Evolutionary conservation across 2,797 vertebrate genomes (phyloP), one percentile per base, ranked within the genome.

Genomic region (Lagocephalus sceleratus): DNA sequence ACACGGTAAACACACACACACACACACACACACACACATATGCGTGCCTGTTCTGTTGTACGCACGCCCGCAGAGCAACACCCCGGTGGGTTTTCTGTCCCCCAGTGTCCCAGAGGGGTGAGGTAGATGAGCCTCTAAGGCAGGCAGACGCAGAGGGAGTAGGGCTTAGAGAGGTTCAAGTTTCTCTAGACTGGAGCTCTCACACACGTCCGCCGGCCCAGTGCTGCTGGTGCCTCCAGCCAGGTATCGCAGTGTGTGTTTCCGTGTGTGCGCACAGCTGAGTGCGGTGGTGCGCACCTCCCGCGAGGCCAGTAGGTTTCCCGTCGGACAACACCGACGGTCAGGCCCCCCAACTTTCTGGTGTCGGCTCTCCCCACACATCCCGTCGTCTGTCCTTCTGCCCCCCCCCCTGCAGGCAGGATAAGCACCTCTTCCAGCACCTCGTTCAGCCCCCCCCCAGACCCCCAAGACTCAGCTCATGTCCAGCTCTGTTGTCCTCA

Each of bases 401-500:
- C 32, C 14, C 32, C 32, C 41, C 72, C n/a, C n/a, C n/a, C 63
- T 70, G 11, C 73, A 93, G 92, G 90, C 47, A 92, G 88, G 68
- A 90, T 93, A 54, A 91, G 67, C 71, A 92, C 92, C 26, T 83
- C 79, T 5, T 85, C 86, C 65, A 91, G 90, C 67, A 83, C 83
- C 67, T 73, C 90, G 73, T 90, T 93, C 76, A 88, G 90, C 53
- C 76, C 90, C 47, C 3, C 75, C 89, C 42, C 86, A 90, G 15
- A 90, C 86, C 56, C 90, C 92, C 53, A 95, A 91, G 85, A 87
- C 92, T 17, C 96, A 98, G 82, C 91, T 99, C 65, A 95, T 98
- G 93, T 98, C 95, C 72, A 96, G 96, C 85, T 97, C 94, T 20
- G 76, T 99, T 73, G 96, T 99, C 70, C 90, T 98, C 80, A 92